These are phyloP conservation scores for Mesembrinibis cayennensis DNA, from an alignment of 2,113 vertebrate genomes.

Conservation along the genomic window DNA sequence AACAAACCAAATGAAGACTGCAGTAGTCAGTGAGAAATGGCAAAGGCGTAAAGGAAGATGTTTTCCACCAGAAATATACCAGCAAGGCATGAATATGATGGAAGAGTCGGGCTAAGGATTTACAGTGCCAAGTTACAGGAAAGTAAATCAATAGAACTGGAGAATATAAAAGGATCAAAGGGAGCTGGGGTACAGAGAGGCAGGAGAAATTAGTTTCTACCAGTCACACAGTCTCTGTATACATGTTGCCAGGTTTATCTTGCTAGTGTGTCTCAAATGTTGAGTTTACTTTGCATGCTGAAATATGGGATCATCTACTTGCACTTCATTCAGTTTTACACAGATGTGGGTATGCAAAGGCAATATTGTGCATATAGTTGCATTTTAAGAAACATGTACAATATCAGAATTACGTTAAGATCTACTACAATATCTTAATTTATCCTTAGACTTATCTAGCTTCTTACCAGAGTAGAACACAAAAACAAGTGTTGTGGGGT, in stretches of 20 bases:
- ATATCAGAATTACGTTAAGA: background rate
- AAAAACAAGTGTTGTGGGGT: fast-evolving
- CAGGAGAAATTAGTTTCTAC: background rate
- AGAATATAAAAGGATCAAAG: background rate
- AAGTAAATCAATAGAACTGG: background rate
- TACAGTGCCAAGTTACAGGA: background rate
- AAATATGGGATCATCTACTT: background rate
- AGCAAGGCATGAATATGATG: background rate
- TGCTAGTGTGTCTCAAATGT: background rate
- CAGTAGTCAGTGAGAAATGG: background rate
- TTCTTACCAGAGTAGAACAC: background rate
- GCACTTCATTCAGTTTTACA: background rate
- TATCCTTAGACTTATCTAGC: background rate
- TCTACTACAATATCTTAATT: background rate
- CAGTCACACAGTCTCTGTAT: background rate
- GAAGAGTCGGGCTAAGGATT: background rate
- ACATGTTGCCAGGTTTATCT: background rate
- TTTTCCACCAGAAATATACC: background rate
- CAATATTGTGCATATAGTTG: background rate
- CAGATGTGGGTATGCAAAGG: background rate
- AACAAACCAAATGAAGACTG: background rate
- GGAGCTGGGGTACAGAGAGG: background rate
- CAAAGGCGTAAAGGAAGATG: background rate
- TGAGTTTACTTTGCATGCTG: background rate
- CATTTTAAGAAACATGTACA: background rate